These are phyloP conservation scores for Eupithecia dodoneata DNA, from an alignment of 2,888 invertebrate species.

Conservation along the genomic window DNA sequence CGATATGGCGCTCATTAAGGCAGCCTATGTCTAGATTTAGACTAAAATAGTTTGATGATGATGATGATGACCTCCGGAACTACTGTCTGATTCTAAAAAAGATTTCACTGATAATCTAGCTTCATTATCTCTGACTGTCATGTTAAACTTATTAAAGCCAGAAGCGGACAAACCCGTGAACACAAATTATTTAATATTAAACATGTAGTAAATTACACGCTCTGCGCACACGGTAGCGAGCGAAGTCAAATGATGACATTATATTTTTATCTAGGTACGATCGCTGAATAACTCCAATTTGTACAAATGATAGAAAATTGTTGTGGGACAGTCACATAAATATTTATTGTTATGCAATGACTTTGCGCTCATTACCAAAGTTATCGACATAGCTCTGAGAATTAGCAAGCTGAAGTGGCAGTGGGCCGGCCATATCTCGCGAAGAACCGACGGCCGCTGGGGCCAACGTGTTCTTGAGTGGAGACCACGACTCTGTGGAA, in stretches of 20 bases:
- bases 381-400: too few species aligned
- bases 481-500: too few species aligned
- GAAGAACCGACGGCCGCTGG: too few species aligned
- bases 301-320: constrained; percentile 7
- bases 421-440: too few species aligned
- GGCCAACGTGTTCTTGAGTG: too few species aligned
- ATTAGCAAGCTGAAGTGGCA: too few species aligned
- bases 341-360: neutral
- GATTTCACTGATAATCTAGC: neutral
- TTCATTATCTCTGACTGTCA: neutral
- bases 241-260: constrained; percentile 22
- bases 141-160: neutral
- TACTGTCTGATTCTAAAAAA: too few species aligned
- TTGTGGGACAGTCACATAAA: neutral
- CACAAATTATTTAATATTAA: constrained; percentile 1
- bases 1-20: too few species aligned
- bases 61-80: too few species aligned
- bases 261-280: constrained; percentile 1
- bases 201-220: constrained; percentile 24
- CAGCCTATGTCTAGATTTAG: too few species aligned
- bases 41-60: too few species aligned
- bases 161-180: neutral
- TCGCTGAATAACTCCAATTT: constrained; percentile 8
- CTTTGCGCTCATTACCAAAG: too few species aligned
- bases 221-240: constrained; percentile 13